These are phyloP conservation scores for Ariolimax columbianus DNA, from an alignment of 2,888 invertebrate genomes.

Conservation along the genomic window DNA sequence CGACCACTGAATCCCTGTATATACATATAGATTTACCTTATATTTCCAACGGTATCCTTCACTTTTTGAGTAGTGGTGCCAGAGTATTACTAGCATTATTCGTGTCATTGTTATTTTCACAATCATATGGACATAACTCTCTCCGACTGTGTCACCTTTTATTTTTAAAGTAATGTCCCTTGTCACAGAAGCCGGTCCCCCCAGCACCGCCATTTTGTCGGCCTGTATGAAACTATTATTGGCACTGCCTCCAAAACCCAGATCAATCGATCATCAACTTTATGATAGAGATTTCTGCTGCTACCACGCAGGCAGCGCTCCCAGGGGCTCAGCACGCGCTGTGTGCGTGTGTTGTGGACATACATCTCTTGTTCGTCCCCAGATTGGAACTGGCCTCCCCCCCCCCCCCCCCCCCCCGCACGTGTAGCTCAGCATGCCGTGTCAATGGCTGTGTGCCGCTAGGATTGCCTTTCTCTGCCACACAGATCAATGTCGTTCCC, in stretches of 20 bases:
- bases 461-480: not conserved
- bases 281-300: not conserved
- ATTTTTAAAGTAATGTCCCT: not conserved
- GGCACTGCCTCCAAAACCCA: not conserved
- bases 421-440: not conserved
- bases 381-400: not conserved
- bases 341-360: not conserved
- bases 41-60: too few relatives aligned
- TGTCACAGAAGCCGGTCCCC: not conserved
- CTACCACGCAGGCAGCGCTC: not conserved
- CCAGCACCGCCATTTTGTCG: not conserved
- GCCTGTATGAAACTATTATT: too few relatives aligned
- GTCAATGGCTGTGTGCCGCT: not conserved
- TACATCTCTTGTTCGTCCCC: not conserved
- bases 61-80: too few relatives aligned
- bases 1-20: too few relatives aligned
- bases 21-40: too few relatives aligned
- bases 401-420: not conserved
- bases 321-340: not conserved
- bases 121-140: not conserved
- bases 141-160: not conserved
- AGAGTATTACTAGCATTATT: too few relatives aligned
- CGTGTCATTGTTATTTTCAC: too few relatives aligned
- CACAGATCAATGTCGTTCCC: not conserved
- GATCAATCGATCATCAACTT: not conserved